Base-by-base conservation (phyloP, 1,140 invertebrate genomes). In the Wiebesia pumilae region DNA sequence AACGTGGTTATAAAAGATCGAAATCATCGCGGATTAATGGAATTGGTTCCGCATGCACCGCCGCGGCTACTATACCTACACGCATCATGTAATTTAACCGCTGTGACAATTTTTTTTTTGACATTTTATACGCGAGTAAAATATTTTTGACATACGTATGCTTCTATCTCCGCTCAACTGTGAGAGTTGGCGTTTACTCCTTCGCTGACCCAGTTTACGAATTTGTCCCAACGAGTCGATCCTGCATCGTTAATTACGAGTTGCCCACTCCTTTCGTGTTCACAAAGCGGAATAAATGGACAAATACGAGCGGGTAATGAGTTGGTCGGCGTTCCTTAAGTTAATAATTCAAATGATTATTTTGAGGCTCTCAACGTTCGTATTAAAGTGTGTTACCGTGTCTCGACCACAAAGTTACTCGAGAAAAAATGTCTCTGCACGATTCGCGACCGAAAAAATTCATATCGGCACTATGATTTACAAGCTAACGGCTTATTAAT, bases 1-100 rank as follows among this genome's bases (percentile, higher is more conserved):
- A 78, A 47, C 21, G 62, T 43, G 43, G 71, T 75, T 75, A 54
- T 43, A 71, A 82, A 62, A 75, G 83, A 78, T 84, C 82, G 82
- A 47, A 47, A 84, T 84, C 83, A 62, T 78, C 73, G 75, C 73
- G 38, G 82, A 83, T 83, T 83, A 75, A 83, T 83, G 82, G 71
- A 83, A 83, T 83, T 71, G n/a, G 81, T 75, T 75, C 71, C 71
- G 71, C 71, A n/a, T 75, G 71, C 71, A 75, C 40, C 54, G 54
- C 51, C 43, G 35, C 27, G 27, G 40, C 43, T 30, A 35, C 77
- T 35, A 58, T 38, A 6, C 33, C 47, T 38, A 65, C 80, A 43
- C 35, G 58, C 79, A 10, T 16, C n/a, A 3, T 38, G 19, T 14
- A 12, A 54, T 35, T 80, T 30, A 30, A 62, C 19, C 51, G 19